Evolutionary conservation across 2,113 vertebrate genomes (phyloP).

Genomic region (Noturus placidus): DNA sequence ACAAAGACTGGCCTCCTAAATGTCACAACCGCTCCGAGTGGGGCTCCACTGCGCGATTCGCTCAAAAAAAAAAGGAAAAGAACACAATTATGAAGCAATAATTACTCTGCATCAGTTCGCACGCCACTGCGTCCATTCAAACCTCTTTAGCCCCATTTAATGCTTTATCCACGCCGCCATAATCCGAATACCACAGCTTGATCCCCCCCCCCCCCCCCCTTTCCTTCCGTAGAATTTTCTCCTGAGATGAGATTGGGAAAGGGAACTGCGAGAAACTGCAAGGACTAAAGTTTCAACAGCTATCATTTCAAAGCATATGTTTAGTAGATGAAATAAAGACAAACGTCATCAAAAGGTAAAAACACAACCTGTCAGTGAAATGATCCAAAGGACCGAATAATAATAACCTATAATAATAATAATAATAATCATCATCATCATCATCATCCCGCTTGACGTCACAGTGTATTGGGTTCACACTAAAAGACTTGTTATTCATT

Average conservation of each 20-base stretch:
- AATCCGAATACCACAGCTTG: constrained; percentile 75
- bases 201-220: too few relatives aligned
- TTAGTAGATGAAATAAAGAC: background rate
- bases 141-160: constrained; percentile 73
- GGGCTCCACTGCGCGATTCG: constrained; percentile 66
- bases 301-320: background rate
- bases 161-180: constrained; percentile 73
- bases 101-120: constrained; percentile 76
- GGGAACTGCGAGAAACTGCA: background rate
- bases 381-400: background rate
- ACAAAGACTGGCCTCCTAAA: constrained; percentile 88
- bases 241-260: constrained; percentile 26
- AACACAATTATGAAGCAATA: constrained; percentile 83
- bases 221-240: constrained; percentile 42
- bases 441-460: background rate
- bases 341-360: background rate
- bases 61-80: constrained; percentile 67
- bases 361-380: background rate
- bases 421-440: too few relatives aligned
- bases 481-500: background rate
- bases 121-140: constrained; percentile 76
- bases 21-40: constrained; percentile 83
- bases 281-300: background rate
- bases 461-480: background rate
- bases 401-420: background rate